Evolutionary conservation across 2,113 vertebrate species (phyloP), one percentile per base, ranked within the genome.

Genomic region (Cyprinus carpio): DNA sequence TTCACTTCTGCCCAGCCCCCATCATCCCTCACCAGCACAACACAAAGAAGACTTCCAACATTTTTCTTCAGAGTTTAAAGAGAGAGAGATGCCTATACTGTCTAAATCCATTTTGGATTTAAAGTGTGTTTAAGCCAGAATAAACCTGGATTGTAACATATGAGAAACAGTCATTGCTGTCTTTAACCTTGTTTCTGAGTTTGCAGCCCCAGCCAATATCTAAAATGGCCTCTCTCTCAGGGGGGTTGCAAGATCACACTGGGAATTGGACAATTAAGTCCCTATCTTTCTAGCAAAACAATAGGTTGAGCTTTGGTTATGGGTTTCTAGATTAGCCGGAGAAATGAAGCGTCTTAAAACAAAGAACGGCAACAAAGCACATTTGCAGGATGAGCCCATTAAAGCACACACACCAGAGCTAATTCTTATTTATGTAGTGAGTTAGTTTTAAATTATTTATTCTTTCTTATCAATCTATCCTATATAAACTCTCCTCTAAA

Each of bases 271-370:
- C 43, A 23, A 1, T 84, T 88, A 58, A 23, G 62, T 58, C 72
- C n/a, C 51, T 72, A 78, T 75, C 83, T 79, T 85, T 87, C 84
- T 80, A 40, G 85, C 25, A 58, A 62, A 75, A 82, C 56, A 34
- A 81, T 16, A 75, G 91, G 88, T 92, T 91, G 88, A 81, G 86
- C 86, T 84, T 10, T 51, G 89, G 92, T 90, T 91, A 90, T 11
- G 79, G 60, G 51, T 82, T 79, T 91, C 90, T 86, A 90, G 85
- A 79, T 87, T 77, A 77, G 88, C 87, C 78, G 89, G 25, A 81
- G 86, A 89, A 87, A 89, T 86, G 46, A 87, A 84, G 81, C 64
- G 6, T 79, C 64, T 83, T 85, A 76, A 85, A 85, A 46, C 60
- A 87, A 46, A 87, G 71, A 88, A 54, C 34, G 16, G 69, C 62